A percentile compares a stretch with the other conserved stretches of the same genome.
phyloP scores from a whole-genome alignment of 2,797 vertebrate species.

The Podarcis siculus region DNA sequence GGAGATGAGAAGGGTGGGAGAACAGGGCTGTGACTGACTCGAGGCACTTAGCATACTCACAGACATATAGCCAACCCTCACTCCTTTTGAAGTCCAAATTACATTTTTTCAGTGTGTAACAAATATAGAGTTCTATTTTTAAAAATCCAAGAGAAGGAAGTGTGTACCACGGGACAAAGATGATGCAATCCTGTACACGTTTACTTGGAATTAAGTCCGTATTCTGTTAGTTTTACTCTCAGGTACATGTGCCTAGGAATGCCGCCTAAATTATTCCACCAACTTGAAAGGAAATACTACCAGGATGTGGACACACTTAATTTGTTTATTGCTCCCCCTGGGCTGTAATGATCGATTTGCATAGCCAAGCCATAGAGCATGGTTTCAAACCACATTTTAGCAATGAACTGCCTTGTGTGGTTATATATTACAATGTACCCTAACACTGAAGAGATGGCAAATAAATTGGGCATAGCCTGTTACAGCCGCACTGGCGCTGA shows the following conservation, averaged over 20 bases:
- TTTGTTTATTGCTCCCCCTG: neutral
- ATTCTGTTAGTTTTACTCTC: neutral
- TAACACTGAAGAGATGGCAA: neutral
- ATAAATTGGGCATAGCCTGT: neutral
- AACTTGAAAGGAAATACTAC: neutral
- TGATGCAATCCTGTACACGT: neutral
- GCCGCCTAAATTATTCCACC: neutral
- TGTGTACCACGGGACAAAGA: too few relatives aligned
- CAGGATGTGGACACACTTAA: too few relatives aligned
- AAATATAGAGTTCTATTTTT: neutral
- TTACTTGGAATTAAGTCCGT: neutral
- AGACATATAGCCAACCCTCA: too few relatives aligned
- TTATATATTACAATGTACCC: too few relatives aligned
- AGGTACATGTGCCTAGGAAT: too few relatives aligned
- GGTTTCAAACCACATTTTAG: neutral
- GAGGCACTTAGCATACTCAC: neutral
- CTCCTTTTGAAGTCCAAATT: neutral
- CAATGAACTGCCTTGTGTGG: neutral
- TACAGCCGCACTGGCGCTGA: neutral
- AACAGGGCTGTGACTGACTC: neutral
- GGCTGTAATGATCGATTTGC: neutral
- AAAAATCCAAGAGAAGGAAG: neutral
- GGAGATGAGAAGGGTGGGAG: neutral
- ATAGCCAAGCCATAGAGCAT: neutral
- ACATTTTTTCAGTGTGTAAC: too few relatives aligned